A percentile compares a stretch with the other conserved stretches of the same genome.
phyloP scores from a whole-genome alignment of 2,113 vertebrate species.

The Oncorhynchus keta region DNA sequence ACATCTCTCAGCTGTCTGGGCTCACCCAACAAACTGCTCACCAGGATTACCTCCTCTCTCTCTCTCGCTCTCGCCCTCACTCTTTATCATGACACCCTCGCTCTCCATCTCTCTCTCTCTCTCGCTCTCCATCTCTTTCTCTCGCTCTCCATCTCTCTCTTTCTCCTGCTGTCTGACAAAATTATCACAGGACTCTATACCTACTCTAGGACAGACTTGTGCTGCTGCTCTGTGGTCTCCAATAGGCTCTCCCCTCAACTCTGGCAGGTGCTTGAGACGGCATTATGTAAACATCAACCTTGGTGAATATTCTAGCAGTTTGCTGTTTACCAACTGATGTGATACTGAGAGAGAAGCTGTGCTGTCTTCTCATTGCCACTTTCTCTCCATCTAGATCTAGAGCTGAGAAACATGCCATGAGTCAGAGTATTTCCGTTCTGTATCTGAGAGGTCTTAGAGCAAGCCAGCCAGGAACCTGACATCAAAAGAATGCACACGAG shows the following conservation, averaged over 20 bases:
- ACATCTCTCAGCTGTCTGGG: neutral
- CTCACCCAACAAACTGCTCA: no score
- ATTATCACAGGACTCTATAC: neutral
- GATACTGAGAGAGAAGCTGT: neutral
- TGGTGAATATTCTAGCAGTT: neutral
- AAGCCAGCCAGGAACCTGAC: neutral
- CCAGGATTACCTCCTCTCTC: neutral
- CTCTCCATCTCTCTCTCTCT: neutral
- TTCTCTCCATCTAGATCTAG: neutral
- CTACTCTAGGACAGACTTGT: neutral
- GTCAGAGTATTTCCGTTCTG: neutral
- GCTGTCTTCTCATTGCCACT: neutral
- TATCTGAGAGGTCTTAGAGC: neutral
- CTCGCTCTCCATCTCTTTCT: neutral
- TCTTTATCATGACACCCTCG: neutral
- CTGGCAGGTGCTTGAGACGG: constrained; percentile 12
- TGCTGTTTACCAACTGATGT: neutral
- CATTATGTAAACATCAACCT: constrained; percentile 1
- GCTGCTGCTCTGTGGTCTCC: neutral
- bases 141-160: neutral
- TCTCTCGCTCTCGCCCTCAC: neutral
- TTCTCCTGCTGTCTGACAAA: neutral
- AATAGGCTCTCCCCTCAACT: constrained; percentile 7
- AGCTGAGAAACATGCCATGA: constrained; percentile 2
- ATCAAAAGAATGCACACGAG: neutral